Percentiles rank a stretch among this genome's conserved stretches.
Evolutionary conservation across 2,113 vertebrate species (phyloP).

Genomic region (Pachycephala philippinensis): DNA sequence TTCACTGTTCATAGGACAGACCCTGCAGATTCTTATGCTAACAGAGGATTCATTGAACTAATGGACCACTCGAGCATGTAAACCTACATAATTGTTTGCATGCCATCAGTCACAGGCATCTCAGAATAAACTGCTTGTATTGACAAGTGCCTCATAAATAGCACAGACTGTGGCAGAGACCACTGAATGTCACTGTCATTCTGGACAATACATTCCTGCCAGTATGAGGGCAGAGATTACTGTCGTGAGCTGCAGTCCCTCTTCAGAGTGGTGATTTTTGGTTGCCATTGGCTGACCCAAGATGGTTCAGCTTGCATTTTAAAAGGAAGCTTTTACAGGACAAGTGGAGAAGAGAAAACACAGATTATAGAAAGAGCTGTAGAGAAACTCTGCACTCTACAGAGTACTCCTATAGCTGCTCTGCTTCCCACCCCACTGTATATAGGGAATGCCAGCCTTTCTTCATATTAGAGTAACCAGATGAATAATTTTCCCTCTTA

Average conservation of each 20-base stretch:
- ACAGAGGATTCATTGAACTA: background rate
- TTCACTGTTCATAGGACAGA: background rate
- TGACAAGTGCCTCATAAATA: background rate
- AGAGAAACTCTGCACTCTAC: background rate
- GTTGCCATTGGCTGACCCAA: background rate
- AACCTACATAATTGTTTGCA: background rate
- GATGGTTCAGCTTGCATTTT: background rate
- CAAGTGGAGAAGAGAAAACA: background rate
- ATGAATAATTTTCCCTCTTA: background rate
- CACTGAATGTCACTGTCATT: background rate
- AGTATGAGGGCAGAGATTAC: background rate
- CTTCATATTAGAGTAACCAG: background rate
- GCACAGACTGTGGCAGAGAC: background rate
- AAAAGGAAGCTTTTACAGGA: background rate
- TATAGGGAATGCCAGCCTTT: background rate
- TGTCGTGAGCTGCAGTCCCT: background rate
- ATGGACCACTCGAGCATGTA: background rate
- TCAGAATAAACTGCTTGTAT: background rate
- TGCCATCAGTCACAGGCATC: background rate
- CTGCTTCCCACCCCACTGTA: background rate
- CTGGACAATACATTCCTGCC: background rate
- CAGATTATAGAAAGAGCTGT: background rate
- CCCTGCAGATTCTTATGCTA: background rate
- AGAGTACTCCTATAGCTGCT: background rate
- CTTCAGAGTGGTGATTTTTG: background rate